These are phyloP conservation scores for Gallinago jamesoni DNA, from an alignment of 2,113 vertebrate genomes.

Conservation along the genomic window DNA sequence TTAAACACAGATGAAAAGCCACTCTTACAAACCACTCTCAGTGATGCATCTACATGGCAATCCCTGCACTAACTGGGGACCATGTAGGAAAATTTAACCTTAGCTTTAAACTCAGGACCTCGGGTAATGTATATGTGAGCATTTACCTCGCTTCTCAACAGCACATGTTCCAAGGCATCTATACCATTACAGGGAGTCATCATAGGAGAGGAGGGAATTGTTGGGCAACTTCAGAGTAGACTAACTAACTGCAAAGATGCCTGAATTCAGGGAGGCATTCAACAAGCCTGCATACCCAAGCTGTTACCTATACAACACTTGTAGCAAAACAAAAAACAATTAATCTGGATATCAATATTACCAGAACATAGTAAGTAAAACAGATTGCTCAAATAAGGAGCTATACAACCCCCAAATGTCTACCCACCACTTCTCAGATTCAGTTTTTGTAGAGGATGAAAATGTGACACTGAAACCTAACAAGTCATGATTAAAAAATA, in stretches of 20 bases:
- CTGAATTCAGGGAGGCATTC: background rate
- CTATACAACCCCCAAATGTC: background rate
- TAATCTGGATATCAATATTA: background rate
- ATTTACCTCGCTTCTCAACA: background rate
- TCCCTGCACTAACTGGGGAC: background rate
- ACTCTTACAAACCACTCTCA: background rate
- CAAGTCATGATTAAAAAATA: background rate
- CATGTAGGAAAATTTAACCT: background rate
- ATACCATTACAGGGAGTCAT: background rate
- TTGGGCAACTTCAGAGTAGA: background rate
- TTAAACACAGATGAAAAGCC: background rate
- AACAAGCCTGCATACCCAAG: background rate
- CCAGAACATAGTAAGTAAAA: background rate
- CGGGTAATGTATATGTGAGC: background rate
- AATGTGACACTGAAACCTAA: background rate
- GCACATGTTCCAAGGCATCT: fast-evolving
- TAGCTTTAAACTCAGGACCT: background rate
- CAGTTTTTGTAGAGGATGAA: background rate
- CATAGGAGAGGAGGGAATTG: background rate
- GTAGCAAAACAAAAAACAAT: background rate
- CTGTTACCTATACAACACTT: background rate
- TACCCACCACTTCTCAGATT: background rate
- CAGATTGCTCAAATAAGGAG: background rate
- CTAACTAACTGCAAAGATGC: background rate
- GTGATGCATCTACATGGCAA: background rate